Evolutionary conservation across 64 coral and sea anemone genomes (phyloP).

Genomic region (Orbicella faveolata): DNA sequence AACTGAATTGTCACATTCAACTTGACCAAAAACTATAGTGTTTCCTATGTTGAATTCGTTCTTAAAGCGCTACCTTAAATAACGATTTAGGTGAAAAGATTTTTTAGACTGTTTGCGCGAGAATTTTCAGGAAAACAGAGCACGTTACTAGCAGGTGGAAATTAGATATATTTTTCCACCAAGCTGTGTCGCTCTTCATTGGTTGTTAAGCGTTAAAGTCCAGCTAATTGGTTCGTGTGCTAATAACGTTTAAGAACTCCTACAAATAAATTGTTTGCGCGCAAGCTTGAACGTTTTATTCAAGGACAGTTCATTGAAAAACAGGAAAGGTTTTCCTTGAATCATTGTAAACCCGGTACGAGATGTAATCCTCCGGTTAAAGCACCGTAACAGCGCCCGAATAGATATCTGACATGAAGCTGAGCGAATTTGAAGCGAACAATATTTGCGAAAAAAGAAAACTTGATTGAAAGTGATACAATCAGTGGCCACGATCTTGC

Average conservation of each 20-base stretch:
- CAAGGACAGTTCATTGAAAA: background rate
- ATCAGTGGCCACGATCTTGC: background rate
- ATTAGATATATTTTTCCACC: constrained; percentile 5
- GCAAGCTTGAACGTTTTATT: constrained; percentile 6
- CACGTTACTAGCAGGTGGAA: constrained; percentile 17
- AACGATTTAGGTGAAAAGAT: background rate
- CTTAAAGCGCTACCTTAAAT: background rate
- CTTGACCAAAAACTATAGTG: background rate
- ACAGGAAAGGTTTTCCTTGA: background rate
- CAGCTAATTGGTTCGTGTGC: constrained; percentile 25
- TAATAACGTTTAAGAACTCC: constrained; percentile 35
- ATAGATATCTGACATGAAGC: background rate
- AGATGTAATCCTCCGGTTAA: background rate
- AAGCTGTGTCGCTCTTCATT: constrained; percentile 19
- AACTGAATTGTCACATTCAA: background rate
- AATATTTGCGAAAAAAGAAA: background rate
- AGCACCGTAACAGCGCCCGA: background rate
- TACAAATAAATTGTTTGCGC: constrained; percentile 29
- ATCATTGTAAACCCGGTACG: background rate
- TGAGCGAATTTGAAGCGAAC: background rate
- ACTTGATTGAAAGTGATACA: background rate
- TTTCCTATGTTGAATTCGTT: background rate
- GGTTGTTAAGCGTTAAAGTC: constrained; percentile 3
- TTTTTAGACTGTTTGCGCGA: background rate
- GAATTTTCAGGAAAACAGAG: background rate